phyloP scores from a whole-genome alignment of 2,888 invertebrate species.

The Megamerina dolium region DNA sequence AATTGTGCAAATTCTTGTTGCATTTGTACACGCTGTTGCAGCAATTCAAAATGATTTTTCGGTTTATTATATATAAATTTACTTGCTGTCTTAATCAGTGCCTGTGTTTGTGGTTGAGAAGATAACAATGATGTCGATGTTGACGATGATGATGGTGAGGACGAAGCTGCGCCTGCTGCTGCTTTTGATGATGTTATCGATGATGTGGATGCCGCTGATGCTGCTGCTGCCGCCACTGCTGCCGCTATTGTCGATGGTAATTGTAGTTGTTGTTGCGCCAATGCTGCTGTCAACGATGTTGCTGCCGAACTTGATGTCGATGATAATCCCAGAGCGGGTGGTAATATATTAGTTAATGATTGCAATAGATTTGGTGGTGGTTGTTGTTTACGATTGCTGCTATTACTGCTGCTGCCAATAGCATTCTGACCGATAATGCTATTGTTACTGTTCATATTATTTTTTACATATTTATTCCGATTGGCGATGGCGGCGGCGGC shows the following conservation, averaged over 20 bases:
- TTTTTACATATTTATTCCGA: slow-evolving; percentile 4
- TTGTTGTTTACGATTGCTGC: slow-evolving; percentile 5
- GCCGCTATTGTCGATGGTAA: slow-evolving; percentile 8
- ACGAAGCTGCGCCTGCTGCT: slow-evolving; percentile 17
- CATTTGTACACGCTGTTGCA: slow-evolving; percentile 40
- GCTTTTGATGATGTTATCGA: slow-evolving; percentile 13
- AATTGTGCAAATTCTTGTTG: slow-evolving; percentile 42
- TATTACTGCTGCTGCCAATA: not conserved
- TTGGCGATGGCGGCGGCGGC: not conserved
- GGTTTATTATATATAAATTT: slow-evolving; percentile 43
- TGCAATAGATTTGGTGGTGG: slow-evolving; percentile 15
- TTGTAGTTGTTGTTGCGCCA: slow-evolving; percentile 4
- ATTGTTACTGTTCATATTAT: slow-evolving; percentile 10
- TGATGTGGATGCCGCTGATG: slow-evolving; percentile 12
- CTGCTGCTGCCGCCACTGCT: slow-evolving; percentile 10
- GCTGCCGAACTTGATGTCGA: not conserved
- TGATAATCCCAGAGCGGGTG: not conserved
- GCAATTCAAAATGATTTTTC: slow-evolving; percentile 38
- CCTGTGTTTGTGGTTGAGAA: slow-evolving; percentile 12
- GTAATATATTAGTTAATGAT: slow-evolving; percentile 8
- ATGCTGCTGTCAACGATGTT: not conserved
- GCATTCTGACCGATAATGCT: slow-evolving; percentile 3
- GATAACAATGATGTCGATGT: slow-evolving; percentile 11
- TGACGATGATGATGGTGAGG: slow-evolving; percentile 16
- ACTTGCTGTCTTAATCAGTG: slow-evolving; percentile 36